Percentiles rank a stretch among this genome's conserved stretches.
Evolutionary conservation across 2,797 vertebrate species (phyloP).

Genomic region (Meda fulgida): DNA sequence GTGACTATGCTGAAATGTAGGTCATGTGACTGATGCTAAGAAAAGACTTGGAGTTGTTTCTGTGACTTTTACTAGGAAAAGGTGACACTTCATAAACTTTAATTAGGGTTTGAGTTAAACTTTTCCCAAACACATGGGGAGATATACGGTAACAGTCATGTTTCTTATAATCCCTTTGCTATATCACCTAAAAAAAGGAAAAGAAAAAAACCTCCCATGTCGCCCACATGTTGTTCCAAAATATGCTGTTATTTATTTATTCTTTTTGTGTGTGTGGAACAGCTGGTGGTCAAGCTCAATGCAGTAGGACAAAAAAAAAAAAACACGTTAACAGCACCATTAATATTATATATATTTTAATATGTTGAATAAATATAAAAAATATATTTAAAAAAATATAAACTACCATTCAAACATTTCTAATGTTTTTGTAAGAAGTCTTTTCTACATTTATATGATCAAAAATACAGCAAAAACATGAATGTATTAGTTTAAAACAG

Average conservation of each 20-base stretch:
- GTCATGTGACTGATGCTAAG: constrained; percentile 17
- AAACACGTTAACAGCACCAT: background rate
- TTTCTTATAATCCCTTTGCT: background rate
- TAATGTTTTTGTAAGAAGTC: background rate
- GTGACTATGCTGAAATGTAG: constrained; percentile 10
- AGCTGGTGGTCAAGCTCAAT: background rate
- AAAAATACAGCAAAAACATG: background rate
- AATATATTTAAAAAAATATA: background rate
- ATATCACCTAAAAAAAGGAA: background rate
- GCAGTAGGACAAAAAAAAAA: background rate
- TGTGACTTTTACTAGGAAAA: background rate
- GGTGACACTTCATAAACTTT: background rate
- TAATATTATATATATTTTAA: background rate
- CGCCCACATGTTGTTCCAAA: background rate
- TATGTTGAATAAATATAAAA: background rate
- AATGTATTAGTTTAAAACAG: background rate
- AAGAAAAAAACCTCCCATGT: background rate
- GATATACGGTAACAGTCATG: background rate
- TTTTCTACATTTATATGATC: background rate
- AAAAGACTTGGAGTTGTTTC: constrained; percentile 15
- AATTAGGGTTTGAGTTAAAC: background rate
- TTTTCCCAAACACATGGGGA: no score
- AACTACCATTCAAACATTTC: no score
- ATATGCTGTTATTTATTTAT: background rate
- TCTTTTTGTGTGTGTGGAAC: no score